Base-by-base conservation (phyloP, 2,888 invertebrate species). In the Eupithecia inturbata region DNA sequence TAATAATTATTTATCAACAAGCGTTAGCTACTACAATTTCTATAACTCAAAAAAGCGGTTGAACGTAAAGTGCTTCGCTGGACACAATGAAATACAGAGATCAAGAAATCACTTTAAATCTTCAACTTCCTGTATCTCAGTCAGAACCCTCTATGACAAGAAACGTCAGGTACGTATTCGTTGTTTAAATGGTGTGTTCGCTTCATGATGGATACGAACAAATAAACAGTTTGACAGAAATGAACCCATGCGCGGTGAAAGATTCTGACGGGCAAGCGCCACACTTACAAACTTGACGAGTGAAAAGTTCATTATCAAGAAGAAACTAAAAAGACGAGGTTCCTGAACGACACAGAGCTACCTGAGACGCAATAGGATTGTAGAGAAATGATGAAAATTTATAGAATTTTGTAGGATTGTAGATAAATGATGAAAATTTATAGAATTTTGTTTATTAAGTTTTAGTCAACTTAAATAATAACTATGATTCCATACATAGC, bases 251-350 rank as follows among this genome's bases (percentile, higher is more conserved):
- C 57, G 26, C 1, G 12, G 12, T 57, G 57, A 53, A 26, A 26
- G 26, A 57, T 26, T 26, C 57, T 41, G 77, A 77, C 78, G 74
- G 67, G 63, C 72, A 68, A 76, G 31, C 69, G 78, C 76, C 78
- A 78, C 74, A 73, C 19, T 72, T 73, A 74, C 71, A 70, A 36
- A 64, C 31, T 77, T 74, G 73, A 70, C 66, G 66, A 70, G 70
- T 75, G 75, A 76, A 72, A 77, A 73, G 71, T 69, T 74, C 74
- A 73, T 45, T 70, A 75, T 7, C 62, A 36, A 19, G n/a, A 64
- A n/a, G 33, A 64, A 10, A 28, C 19, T 70, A 57, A 57, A 4
- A 26, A 26, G 12, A 53, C 12, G 57, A 26, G 57, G 10, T 53
- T 12, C 53, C 3, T 26, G 10, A 22, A 53, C 10, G 22, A 22